Evolutionary conservation across 2,888 invertebrate genomes (phyloP).

Genomic region (Trachelus iudaicus): DNA sequence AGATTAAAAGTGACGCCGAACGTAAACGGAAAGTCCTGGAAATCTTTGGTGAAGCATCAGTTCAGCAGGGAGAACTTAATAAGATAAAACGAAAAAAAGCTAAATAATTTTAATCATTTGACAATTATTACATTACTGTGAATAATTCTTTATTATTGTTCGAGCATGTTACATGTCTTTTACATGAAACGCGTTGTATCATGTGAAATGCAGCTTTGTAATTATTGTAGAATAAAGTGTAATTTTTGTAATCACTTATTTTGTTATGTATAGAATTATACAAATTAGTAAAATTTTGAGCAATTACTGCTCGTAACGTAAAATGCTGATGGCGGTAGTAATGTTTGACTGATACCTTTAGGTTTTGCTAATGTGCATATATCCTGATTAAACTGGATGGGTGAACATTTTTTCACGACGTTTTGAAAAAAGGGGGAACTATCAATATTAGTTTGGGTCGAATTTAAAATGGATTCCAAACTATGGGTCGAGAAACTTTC

Average conservation of each 20-base stretch:
- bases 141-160: conserved; percentile 4
- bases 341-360: background rate
- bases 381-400: background rate
- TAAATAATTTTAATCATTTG: conserved; percentile 29
- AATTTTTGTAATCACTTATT: background rate
- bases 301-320: conserved; percentile 4
- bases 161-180: background rate
- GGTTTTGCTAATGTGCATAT: background rate
- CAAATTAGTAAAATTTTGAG: background rate
- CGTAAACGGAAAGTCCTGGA: conserved; percentile 86
- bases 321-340: conserved; percentile 15
- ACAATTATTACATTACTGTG: conserved; percentile 2
- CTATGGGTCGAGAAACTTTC: background rate
- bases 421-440: background rate
- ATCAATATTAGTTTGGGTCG: background rate
- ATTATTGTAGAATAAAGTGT: conserved; percentile 6
- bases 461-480: background rate
- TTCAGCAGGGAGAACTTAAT: conserved; percentile 87
- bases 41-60: conserved; percentile 82
- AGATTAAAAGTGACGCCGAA: conserved; percentile 81
- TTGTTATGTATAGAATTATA: background rate
- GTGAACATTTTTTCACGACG: background rate
- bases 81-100: conserved; percentile 73
- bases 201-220: conserved; percentile 7
- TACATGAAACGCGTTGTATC: background rate